Evolutionary conservation across 2,797 vertebrate genomes (phyloP), one percentile per base, ranked within the genome.

Genomic region (Danio tinwini): DNA sequence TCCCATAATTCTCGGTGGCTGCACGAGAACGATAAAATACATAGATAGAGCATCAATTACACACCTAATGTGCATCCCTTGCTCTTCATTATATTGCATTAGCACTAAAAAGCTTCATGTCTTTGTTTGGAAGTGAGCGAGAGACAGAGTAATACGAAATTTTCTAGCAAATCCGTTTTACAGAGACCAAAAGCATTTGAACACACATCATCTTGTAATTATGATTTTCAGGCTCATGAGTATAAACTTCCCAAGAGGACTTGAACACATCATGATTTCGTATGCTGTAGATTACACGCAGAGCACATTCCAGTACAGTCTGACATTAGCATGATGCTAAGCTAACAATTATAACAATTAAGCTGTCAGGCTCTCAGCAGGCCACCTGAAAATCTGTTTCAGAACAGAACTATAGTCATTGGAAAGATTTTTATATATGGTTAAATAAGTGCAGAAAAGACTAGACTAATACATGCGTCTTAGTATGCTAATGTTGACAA

Each of bases 271-370:
- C 37, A 40, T 21, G 17, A 65, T 52, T 52, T 39, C 5, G 40
- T 14, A 45, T 3, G 7, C 50, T 42, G 5, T 3, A 44, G 16
- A 29, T n/a, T 21, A 4, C 5, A 5, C 37, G 39, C 37, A 19
- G n/a, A 2, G 3, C 69, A 16, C 40, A 21, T 72, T 56, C 12
- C 17, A 56, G 69, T 55, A 42, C 10, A 9, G 17, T 21, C 14
- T 45, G 40, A 72, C 13, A 9, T 72, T 72, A 45, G 69, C 69
- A 21, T 58, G 53, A 44, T 72, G 69, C 69, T 72, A 56, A 58
- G 69, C 69, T 72, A 72, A 58, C 69, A 58, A 72, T 72, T 72
- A 72, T 72, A 44, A 72, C 40, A 58, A 72, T 73, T 73, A 47
- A 29, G 13, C 70, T 73, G 42, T 58, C 70, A 73, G 40, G 21